These are phyloP conservation scores for Anagyrus pseudococci DNA, from an alignment of 2,888 invertebrate genomes.

Conservation along the genomic window DNA sequence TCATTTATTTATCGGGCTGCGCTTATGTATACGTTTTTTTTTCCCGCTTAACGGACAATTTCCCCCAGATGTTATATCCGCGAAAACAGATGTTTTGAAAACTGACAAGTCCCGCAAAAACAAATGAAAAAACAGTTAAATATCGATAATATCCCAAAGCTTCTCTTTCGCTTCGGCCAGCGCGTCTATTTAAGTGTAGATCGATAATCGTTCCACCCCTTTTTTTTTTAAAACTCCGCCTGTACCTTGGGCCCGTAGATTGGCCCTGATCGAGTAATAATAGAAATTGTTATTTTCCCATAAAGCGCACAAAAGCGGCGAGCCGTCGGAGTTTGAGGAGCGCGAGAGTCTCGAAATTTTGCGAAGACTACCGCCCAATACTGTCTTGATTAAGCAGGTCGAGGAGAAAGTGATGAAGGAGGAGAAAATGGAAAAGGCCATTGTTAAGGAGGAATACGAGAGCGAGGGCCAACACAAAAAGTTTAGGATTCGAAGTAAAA, in stretches of 20 bases:
- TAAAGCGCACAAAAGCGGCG: conserved; percentile 11
- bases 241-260: too few species aligned
- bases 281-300: conserved; percentile 1
- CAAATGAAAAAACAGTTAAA: neutral
- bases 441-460: conserved; percentile 38
- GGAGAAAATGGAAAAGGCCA: conserved; percentile 43
- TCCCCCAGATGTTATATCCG: neutral
- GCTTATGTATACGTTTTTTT: neutral
- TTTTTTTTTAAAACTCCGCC: too few species aligned
- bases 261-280: too few species aligned
- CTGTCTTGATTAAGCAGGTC: conserved; percentile 46
- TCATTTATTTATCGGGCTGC: too few species aligned
- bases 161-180: too few species aligned
- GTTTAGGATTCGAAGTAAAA: conserved; percentile 44
- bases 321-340: conserved; percentile 23
- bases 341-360: conserved; percentile 41
- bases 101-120: neutral
- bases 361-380: conserved; percentile 46
- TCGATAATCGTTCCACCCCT: too few species aligned
- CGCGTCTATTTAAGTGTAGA: too few species aligned
- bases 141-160: too few species aligned
- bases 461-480: conserved; percentile 29
- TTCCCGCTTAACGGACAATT: neutral
- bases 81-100: neutral
- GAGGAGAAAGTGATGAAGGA: conserved; percentile 26